Base-by-base conservation (phyloP, 2,797 vertebrate species). In the Picus viridis region DNA sequence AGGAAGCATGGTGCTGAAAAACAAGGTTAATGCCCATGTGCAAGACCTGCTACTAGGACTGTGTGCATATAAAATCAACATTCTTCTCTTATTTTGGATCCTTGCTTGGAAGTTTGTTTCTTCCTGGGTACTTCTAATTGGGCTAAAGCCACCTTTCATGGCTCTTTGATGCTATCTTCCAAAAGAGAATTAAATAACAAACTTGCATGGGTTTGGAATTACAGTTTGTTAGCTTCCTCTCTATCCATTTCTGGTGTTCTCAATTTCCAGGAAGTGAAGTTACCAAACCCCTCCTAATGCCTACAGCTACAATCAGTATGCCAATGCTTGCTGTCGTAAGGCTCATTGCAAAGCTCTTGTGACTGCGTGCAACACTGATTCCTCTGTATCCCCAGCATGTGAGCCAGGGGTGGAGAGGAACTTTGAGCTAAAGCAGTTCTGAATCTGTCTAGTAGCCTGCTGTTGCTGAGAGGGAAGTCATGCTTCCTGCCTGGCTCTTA, bases 141-240 rank as follows among this genome's bases (percentile, higher is more conserved):
- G 45, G 12, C 34, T 79, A n/a, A 74, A 76, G 39, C 59, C 34
- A 20, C 47, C 72, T 77, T 68, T 5, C 10, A 19, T 86, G n/a
- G 16, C 26, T 91, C 59, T 90, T 94, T 7, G 18, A 54, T 78
- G 30, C 0, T 69, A 41, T 29, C 80, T 84, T 86, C 79, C 54
- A 41, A 47, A 78, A 75, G 45, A 90, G 54, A 88, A 53, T 74
- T 79, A 82, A 83, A 23, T 81, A 71, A 70, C 49, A 68, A 56
- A 47, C 53, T 89, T 93, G 72, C 56, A 36, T 57, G 30, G 43
- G 56, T 92, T 89, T 92, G 76, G 69, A 92, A 86, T 88, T 93
- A 88, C 70, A n/a, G 23, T 91, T 92, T 67, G n/a, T 59, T 88
- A 75, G 19, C 59, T 75, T 91, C 32, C 13, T 73, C 24, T 79